These are phyloP conservation scores for Drepana falcataria DNA, from an alignment of 2,888 invertebrate species.

Conservation along the genomic window DNA sequence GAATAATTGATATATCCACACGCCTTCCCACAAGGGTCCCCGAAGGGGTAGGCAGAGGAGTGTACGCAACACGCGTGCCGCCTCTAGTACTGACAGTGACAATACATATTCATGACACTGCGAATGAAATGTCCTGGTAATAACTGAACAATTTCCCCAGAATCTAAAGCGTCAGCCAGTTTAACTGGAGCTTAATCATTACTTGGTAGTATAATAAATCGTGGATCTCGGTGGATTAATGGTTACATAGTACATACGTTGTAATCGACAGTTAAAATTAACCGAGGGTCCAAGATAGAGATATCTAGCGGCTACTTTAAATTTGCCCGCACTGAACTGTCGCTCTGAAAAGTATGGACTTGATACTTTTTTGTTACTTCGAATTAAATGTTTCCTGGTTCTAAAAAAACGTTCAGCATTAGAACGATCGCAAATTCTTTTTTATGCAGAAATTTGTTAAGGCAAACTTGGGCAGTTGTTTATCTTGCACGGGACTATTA, in stretches of 20 bases:
- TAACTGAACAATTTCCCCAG: neutral
- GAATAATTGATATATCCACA: too few relatives aligned
- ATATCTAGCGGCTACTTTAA: conserved; percentile 44
- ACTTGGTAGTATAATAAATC: neutral
- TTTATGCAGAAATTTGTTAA: too few relatives aligned
- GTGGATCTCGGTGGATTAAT: conserved; percentile 4
- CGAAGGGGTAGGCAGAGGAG: too few relatives aligned
- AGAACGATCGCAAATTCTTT: too few relatives aligned
- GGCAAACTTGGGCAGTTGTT: too few relatives aligned
- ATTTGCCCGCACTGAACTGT: conserved; percentile 27
- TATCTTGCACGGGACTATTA: too few relatives aligned
- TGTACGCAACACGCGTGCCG: too few relatives aligned
- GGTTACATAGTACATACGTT: conserved; percentile 28
- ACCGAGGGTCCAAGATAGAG: conserved; percentile 42
- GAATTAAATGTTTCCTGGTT: too few relatives aligned
- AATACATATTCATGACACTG: too few relatives aligned
- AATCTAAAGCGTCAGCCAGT: neutral
- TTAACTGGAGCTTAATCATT: neutral
- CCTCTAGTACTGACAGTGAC: too few relatives aligned
- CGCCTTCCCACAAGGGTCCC: too few relatives aligned
- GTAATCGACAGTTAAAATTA: conserved; percentile 39
- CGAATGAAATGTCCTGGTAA: neutral
- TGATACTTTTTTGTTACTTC: neutral
- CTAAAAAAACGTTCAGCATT: too few relatives aligned
- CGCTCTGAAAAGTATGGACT: conserved; percentile 17